Percentiles rank a stretch among this genome's conserved stretches.
These are phyloP conservation scores for Drosophila elegans DNA, from an alignment of 1,140 invertebrate genomes.

Conservation along the genomic window DNA sequence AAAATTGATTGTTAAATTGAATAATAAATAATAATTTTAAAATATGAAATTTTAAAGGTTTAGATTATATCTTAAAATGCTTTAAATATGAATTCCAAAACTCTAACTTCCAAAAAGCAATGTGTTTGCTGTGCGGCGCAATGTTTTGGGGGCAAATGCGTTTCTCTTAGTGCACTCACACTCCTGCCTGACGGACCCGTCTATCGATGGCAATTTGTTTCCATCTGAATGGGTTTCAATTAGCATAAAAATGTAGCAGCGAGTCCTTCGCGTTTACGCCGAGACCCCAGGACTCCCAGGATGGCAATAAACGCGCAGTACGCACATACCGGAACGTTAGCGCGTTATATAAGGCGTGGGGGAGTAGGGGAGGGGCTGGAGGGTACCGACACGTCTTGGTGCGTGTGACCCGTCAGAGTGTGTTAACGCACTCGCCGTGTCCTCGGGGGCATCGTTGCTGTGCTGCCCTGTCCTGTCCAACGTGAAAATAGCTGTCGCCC, in stretches of 20 bases:
- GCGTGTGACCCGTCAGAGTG: constrained; percentile 36
- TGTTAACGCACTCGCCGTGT: constrained; percentile 46
- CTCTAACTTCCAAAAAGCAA: too few relatives aligned
- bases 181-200: constrained; percentile 7
- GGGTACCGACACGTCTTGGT: constrained; percentile 9
- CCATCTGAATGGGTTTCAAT: constrained; percentile 77
- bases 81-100: too few relatives aligned
- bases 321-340: constrained; percentile 8
- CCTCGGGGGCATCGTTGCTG: constrained; percentile 53
- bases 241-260: constrained; percentile 77
- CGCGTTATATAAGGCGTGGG: neutral
- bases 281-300: constrained; percentile 49
- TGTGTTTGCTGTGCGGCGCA: too few relatives aligned
- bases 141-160: neutral
- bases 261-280: constrained; percentile 34
- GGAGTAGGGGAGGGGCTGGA: neutral
- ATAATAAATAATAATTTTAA: too few relatives aligned
- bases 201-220: constrained; percentile 68
- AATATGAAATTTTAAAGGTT: too few relatives aligned
- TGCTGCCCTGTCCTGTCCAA: constrained; percentile 8
- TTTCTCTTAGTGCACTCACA: constrained; percentile 2
- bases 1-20: neutral
- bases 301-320: constrained; percentile 52
- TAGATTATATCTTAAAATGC: too few relatives aligned
- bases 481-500: constrained; percentile 44